Evolutionary conservation across 2,888 invertebrate species (phyloP), one percentile per base, ranked within the genome.

Genomic region (Corbicula japonica): DNA sequence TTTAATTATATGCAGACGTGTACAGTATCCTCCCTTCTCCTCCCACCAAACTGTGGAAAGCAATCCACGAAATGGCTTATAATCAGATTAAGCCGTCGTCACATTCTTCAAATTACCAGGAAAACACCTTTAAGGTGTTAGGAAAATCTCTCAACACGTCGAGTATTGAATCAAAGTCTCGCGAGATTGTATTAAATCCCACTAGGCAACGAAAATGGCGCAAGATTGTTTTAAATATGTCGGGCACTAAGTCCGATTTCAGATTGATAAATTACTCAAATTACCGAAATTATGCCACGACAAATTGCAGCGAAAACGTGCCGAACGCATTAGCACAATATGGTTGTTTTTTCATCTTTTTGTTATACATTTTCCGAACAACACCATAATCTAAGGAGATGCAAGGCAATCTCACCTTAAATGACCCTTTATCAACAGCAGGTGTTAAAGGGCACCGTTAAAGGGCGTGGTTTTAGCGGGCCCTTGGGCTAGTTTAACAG

Each of bases 11-110:
- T 8, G 18, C 34, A 21, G 66, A 61, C 69, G 66, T 68, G 50
- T 68, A 61, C 41, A 61, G 32, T 32, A 21, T n/a, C 62, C 73
- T 58, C 80, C 80, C 65, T 4, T 38, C 38, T 66, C 61, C 80
- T 56, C 80, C 80, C 76, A 68, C 30, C 60, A 76, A 72, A 60
- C 72, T 69, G 72, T 46, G 76, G 44, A 73, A 76, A 76, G 60
- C 62, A 75, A 75, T 68, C 75, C 41, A 32, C 50, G 4, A 65
- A 44, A 65, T 65, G 60, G 65, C 54, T 21, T 63, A 74, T 79
- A 79, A 74, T 79, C 74, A 63, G 70, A 79, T 79, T 79, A 79
- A 60, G 70, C n/a, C 15, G 15, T 38, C 26, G 38, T 35, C n/a
- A 26, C 52, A 32, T 34, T 61, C 41, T 41, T 38, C 23, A 61